Base-by-base conservation (phyloP, 2,888 invertebrate species). In the Heliconius cydno region DNA sequence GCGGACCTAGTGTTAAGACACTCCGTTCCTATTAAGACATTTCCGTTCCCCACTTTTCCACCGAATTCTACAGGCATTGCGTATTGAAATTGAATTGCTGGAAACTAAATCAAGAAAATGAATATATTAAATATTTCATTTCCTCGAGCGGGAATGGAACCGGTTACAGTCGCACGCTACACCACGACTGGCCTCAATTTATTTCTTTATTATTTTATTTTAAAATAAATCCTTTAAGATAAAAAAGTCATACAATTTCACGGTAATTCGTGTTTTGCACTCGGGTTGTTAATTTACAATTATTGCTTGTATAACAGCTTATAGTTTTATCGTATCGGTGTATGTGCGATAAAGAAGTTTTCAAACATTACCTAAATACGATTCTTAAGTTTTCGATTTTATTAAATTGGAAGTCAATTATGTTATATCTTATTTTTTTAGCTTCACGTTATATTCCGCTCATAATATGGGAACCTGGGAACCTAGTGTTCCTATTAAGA, bases 271-370 rank as follows among this genome's bases (percentile, higher is more conserved):
- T 78, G 57, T 34, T 68, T 52, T 57, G 67, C 46, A 63, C 60
- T 60, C 41, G 60, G 25, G 19, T 60, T 67, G 73, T 63, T 75
- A 75, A 74, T 79, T 74, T 68, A 41, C 74, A 68, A 74, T 78
- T 73, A 81, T 81, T 73, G 79, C 79, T 76, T 81, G 57, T 68
- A 77, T 83, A 75, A 81, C 82, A 71, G 68, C 72, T 22, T 67
- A 38, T 68, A 68, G 22, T 82, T 79, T 82, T 82, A 83, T 84
- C 82, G 79, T 67, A 52, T 57, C 57, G 57, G 57, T 22, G 22
- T 70, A 25, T 73, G 25, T 6, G 78, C 80, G 82, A 82, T 83
- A 83, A 81, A 74, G 15, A 60, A 38, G n/a, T 75, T 75, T 65
- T 63, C 75, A 75, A 75, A 75, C 75, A 75, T 46, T n/a, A 15